Evolutionary conservation across 2,797 vertebrate species (phyloP), one percentile per base, ranked within the genome.

Genomic region (Clarias pachynema): DNA sequence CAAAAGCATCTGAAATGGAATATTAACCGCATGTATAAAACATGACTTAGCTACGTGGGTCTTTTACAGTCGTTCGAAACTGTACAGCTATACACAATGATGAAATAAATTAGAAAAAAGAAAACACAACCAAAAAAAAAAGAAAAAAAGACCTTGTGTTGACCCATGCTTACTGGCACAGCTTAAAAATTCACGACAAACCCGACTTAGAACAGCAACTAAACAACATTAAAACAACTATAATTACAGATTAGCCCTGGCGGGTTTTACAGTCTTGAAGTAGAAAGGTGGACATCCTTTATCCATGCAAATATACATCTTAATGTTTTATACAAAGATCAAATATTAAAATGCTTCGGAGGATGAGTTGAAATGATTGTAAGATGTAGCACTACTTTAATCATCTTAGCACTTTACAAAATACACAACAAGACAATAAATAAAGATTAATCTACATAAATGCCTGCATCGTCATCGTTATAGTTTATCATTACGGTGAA

Each of bases 31-130:
- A 92, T 94, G 91, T 95, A 94, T 91, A 94, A 94, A 97, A 97
- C 93, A 96, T 92, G 94, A 97, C 94, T 95, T 68, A 91, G 93
- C 95, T 96, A 94, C 94, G 94, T 90, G 91, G 91, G 91, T 94
- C 93, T 91, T 53, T 93, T 91, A 91, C 92, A 89, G 88, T 29
- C 29, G 22, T 88, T 44, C 88, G 91, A 93, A 88, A 94, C 93
- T 96, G 93, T 96, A 95, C 95, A 96, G 91, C 93, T 95, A 94
- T 95, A 95, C 93, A 95, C 90, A 86, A 89, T 84, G 88, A 86
- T 29, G 88, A 84, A 84, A 83, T 83, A 86, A 88, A 85, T 86
- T 73, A 86, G 15, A 29, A 75, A 26, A 20, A 8, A 37, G 31
- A 34, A 72, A 77, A 49, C 57, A 40, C 6, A 22, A 3, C 44